phyloP scores from a whole-genome alignment of 2,888 invertebrate genomes.

The Drosophila barbarae region DNA sequence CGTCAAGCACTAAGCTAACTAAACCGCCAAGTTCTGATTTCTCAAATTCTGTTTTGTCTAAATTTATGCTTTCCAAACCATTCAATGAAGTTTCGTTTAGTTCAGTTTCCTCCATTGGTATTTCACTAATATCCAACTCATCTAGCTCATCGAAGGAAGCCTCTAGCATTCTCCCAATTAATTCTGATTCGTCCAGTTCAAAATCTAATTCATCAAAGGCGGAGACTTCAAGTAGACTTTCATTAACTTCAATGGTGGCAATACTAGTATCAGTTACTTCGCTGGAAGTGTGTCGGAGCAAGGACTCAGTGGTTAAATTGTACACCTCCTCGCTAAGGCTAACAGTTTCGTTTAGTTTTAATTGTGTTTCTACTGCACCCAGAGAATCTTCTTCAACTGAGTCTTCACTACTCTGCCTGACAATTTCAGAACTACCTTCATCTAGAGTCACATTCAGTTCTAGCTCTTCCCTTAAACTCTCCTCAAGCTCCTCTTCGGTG shows the following conservation, averaged over 20 bases:
- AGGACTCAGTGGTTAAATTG: slow-evolving; percentile 37
- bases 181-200: slow-evolving; percentile 18
- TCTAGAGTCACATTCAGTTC: slow-evolving; percentile 11
- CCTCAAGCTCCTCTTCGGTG: slow-evolving; percentile 67
- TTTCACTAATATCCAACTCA: slow-evolving; percentile 10
- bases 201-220: slow-evolving; percentile 25
- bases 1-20: slow-evolving; percentile 12
- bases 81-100: slow-evolving; percentile 11
- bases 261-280: slow-evolving; percentile 7
- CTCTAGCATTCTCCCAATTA: slow-evolving; percentile 12
- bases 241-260: slow-evolving; percentile 17
- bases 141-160: slow-evolving; percentile 16
- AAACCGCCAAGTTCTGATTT: slow-evolving; percentile 21
- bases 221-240: slow-evolving; percentile 7
- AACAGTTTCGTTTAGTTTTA: slow-evolving; percentile 40
- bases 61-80: slow-evolving; percentile 17
- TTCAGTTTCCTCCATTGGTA: slow-evolving; percentile 24
- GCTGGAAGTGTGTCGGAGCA: slow-evolving; percentile 6
- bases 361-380: slow-evolving; percentile 8
- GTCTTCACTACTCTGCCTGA: slow-evolving; percentile 3
- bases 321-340: slow-evolving; percentile 51
- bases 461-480: slow-evolving; percentile 63
- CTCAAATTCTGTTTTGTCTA: slow-evolving; percentile 25
- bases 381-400: slow-evolving; percentile 4
- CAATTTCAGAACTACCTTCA: not conserved